A percentile compares a stretch with the other conserved stretches of the same genome.
Conservation (phyloP, 2,113 vertebrate species). For the Grus americana region DNA sequence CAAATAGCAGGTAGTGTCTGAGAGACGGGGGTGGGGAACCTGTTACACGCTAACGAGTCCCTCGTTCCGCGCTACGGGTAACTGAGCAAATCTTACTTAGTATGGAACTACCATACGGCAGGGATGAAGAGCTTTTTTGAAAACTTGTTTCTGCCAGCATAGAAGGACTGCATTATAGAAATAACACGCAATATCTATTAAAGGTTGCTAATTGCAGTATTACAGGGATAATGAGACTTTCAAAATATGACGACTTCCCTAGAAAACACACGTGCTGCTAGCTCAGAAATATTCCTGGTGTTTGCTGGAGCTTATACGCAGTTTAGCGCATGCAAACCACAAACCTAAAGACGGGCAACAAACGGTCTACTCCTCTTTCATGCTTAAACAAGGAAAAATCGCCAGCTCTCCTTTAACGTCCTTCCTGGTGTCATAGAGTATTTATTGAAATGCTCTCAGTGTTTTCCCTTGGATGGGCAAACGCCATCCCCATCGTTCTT, state of each 20-base stretch:
- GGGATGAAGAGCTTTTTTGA: background rate
- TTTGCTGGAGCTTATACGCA: background rate
- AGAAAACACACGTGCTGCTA: background rate
- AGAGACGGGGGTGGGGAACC: fast-evolving
- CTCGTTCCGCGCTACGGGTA: fast-evolving
- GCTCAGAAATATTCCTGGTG: background rate
- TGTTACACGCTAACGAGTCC: fast-evolving
- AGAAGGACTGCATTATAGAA: background rate
- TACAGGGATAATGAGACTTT: background rate
- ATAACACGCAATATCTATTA: background rate
- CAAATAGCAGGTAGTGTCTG: fast-evolving
- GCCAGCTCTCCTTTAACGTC: background rate
- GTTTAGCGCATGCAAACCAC: background rate
- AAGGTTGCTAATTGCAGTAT: background rate
- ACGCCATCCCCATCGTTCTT: fast-evolving
- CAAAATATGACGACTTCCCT: background rate
- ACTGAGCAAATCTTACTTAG: background rate
- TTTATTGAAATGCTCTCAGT: background rate
- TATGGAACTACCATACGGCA: no score
- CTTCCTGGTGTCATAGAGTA: background rate
- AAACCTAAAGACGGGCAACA: background rate
- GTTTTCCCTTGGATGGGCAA: background rate
- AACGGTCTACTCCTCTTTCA: background rate
- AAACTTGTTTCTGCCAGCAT: background rate
- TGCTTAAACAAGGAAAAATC: background rate